Conservation (phyloP, 92 coral and sea anemone species). For the Actinernus sp. region DNA sequence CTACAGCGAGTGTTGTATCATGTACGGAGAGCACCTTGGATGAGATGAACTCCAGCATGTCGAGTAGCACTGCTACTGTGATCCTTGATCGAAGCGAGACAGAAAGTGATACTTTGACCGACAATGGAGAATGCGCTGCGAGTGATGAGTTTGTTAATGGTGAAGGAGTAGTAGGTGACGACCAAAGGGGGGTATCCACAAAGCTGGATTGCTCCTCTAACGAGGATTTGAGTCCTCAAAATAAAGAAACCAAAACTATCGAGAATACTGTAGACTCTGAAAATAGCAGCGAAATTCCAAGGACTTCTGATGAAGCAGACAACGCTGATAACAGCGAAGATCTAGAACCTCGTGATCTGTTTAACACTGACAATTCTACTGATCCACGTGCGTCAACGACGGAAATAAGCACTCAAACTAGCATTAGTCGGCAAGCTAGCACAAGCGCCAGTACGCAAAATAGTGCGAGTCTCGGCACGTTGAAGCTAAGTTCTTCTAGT, state of each 20-base stretch:
- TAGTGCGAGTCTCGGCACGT: slow-evolving; percentile 34
- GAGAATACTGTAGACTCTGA: not conserved
- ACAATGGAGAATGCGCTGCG: not conserved
- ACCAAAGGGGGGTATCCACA: not conserved
- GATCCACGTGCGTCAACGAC: not conserved
- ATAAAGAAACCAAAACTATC: not conserved
- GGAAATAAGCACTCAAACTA: slow-evolving; percentile 10
- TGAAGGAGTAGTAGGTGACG: not conserved
- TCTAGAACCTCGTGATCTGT: not conserved
- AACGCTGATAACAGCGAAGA: not conserved
- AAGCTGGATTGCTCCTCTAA: not conserved
- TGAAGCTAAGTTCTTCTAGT: slow-evolving; percentile 43
- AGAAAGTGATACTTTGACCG: slow-evolving; percentile 1
- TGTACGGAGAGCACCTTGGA: slow-evolving; percentile 25
- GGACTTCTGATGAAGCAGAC: not conserved
- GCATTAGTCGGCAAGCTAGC: slow-evolving; percentile 2
- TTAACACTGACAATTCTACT: not conserved
- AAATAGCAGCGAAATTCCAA: slow-evolving; percentile 2
- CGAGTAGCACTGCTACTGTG: slow-evolving; percentile 84
- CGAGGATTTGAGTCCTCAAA: not conserved
- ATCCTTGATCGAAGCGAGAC: slow-evolving; percentile 64
- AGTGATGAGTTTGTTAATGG: not conserved
- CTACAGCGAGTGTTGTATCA: slow-evolving; percentile 39
- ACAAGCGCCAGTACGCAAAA: slow-evolving; percentile 12
- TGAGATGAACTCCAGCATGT: slow-evolving; percentile 70